Conservation (phyloP, 37 sponge, comb jelly and placozoan genomes). For the Chondrilla cf. caribensis region DNA sequence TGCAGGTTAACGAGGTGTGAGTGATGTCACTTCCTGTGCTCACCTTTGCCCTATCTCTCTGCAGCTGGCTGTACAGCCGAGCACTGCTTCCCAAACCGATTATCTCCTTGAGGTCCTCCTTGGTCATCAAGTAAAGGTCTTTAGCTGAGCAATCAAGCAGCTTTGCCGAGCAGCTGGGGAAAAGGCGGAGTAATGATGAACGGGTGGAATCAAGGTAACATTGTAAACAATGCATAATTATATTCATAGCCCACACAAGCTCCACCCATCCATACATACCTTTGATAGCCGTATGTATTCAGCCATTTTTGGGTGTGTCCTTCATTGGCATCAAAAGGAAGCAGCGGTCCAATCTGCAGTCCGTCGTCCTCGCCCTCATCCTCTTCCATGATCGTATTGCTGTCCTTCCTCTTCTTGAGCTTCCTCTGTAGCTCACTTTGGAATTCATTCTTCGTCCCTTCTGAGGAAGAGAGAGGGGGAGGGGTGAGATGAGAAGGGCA, state of each 20-base stretch:
- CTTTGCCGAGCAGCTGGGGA: slow-evolving; percentile 41
- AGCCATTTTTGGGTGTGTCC: slow-evolving; percentile 47
- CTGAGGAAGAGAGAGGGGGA: slow-evolving; percentile 36
- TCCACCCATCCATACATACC: no score
- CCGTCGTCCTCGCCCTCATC: slow-evolving; percentile 7
- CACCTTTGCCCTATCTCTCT: slow-evolving; percentile 57
- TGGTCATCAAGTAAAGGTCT: slow-evolving; percentile 50
- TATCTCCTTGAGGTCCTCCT: slow-evolving; percentile 61
- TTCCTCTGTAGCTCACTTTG: slow-evolving; percentile 23
- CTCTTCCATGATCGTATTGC: slow-evolving; percentile 2
- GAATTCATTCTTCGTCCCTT: not conserved
- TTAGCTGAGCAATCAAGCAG: slow-evolving; percentile 33
- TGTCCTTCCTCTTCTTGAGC: slow-evolving; percentile 23
- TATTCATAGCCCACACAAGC: no score
- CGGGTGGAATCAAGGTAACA: no score
- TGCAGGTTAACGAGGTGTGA: not conserved
- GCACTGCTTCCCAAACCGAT: slow-evolving; percentile 55
- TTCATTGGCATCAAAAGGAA: slow-evolving; percentile 47
- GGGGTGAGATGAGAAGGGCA: slow-evolving; percentile 36
- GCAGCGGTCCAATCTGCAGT: not conserved
- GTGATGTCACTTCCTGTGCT: not conserved
- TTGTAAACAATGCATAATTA: no score
- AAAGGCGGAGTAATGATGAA: not conserved
- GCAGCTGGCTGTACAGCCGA: slow-evolving; percentile 71
- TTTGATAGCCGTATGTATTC: slow-evolving; percentile 40